Conservation (phyloP, 2,797 vertebrate genomes). For the Merluccius polli region DNA sequence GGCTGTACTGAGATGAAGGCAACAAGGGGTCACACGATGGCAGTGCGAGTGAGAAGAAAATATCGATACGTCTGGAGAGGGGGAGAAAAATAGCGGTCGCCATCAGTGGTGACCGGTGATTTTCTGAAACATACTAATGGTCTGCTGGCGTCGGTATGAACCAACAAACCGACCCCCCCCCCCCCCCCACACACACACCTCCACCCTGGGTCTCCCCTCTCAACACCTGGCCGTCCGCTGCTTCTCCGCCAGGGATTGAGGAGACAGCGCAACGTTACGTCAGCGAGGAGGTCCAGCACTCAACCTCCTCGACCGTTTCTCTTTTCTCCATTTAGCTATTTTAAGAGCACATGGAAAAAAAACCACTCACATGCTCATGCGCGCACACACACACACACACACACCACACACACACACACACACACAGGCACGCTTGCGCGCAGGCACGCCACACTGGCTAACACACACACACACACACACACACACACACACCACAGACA, state of each 20-base stretch:
- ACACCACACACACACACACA: too few relatives aligned
- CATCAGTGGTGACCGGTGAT: not conserved
- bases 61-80: too few relatives aligned
- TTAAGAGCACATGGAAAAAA: constrained; percentile 5
- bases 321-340: constrained; percentile 20
- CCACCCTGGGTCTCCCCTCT: not conserved
- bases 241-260: not conserved
- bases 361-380: constrained; percentile 5
- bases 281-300: not conserved
- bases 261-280: not conserved
- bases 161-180: not conserved
- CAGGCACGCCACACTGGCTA: too few relatives aligned
- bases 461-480: not conserved
- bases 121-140: not conserved
- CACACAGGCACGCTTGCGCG: too few relatives aligned
- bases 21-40: too few relatives aligned
- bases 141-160: not conserved
- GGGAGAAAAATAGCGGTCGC: too few relatives aligned
- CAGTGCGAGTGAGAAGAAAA: too few relatives aligned
- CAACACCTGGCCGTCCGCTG: not conserved
- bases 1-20: too few relatives aligned
- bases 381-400: not conserved
- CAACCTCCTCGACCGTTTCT: too few relatives aligned
- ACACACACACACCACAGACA: constrained; percentile 5
- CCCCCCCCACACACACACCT: not conserved